Evolutionary conservation across 2,888 invertebrate species (phyloP).

Genomic region (Phaedon cochleariae): DNA sequence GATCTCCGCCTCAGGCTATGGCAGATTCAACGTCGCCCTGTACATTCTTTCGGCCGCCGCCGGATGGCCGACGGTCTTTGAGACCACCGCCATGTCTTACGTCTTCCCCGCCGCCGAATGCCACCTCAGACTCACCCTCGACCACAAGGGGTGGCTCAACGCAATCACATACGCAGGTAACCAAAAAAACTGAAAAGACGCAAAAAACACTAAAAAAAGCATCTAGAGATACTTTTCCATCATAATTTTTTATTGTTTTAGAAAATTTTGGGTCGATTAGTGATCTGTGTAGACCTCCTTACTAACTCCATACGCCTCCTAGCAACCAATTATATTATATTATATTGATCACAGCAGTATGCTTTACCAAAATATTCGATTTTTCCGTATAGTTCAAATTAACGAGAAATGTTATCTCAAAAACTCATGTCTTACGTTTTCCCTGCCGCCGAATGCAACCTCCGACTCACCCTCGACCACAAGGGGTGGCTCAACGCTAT

Average conservation of each 20-base stretch:
- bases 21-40: conserved; percentile 71
- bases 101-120: conserved; percentile 80
- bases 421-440: conserved; percentile 77
- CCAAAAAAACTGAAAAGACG: conserved; percentile 10
- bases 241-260: too few species aligned
- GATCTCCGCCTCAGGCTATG: conserved; percentile 74
- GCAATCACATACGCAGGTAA: conserved; percentile 77
- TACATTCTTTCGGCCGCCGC: conserved; percentile 70
- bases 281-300: too few species aligned
- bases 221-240: too few species aligned
- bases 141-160: conserved; percentile 77
- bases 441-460: conserved; percentile 79
- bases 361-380: too few species aligned
- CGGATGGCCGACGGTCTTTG: conserved; percentile 74
- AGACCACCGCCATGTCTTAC: conserved; percentile 77
- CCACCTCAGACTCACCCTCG: conserved; percentile 71
- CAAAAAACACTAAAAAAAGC: too few species aligned
- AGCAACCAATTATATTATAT: too few species aligned
- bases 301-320: too few species aligned
- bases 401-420: too few species aligned
- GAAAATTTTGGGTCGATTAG: too few species aligned
- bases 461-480: conserved; percentile 71
- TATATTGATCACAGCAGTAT: too few species aligned
- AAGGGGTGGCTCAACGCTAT: conserved; percentile 78
- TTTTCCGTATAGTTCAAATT: too few species aligned